Evolutionary conservation across 2,888 invertebrate species (phyloP).

Genomic region (Nemoura dubitans): DNA sequence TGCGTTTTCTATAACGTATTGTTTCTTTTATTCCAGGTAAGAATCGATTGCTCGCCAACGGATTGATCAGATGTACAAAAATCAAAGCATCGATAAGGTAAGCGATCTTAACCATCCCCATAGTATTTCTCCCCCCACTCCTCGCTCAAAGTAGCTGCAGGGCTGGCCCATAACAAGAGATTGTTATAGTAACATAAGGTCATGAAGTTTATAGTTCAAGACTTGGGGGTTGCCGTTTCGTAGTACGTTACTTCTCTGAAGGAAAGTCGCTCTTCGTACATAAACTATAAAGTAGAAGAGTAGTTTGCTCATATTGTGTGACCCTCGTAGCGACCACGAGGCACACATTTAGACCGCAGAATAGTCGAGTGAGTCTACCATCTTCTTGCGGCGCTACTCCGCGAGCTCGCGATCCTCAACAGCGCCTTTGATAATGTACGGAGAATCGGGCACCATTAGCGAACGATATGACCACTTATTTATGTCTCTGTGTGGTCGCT

Average conservation of each 20-base stretch:
- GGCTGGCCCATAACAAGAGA: no score
- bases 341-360: background rate
- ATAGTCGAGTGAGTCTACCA: background rate
- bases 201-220: background rate
- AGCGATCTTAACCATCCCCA: background rate
- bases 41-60: background rate
- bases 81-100: background rate
- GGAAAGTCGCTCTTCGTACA: background rate
- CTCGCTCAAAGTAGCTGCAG: no score
- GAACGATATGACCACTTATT: background rate
- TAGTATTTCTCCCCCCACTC: background rate
- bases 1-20: background rate
- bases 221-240: slow-evolving; percentile 9
- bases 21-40: background rate
- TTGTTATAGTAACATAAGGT: background rate
- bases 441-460: background rate
- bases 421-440: background rate
- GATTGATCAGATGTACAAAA: background rate
- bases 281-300: slow-evolving; percentile 30
- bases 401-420: background rate
- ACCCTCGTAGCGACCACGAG: background rate
- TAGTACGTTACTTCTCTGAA: background rate
- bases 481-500: background rate
- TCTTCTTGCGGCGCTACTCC: background rate
- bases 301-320: slow-evolving; percentile 30